phyloP scores from a whole-genome alignment of 2,113 vertebrate genomes.

The Electrona antarctica region DNA sequence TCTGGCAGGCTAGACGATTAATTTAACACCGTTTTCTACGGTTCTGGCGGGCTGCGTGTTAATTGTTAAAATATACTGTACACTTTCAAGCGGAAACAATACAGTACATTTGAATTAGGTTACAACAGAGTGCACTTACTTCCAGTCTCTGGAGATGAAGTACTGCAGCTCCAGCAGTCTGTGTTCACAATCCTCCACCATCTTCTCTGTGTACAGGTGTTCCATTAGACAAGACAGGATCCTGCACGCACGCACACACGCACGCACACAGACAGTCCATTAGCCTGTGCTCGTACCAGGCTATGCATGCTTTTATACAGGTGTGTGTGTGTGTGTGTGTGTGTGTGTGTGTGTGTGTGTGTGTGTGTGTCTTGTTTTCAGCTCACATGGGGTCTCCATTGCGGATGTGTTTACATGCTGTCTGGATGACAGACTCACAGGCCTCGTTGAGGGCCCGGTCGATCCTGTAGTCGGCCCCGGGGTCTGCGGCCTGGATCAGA shows the following conservation, averaged over 20 bases:
- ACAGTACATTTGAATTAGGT: too few species aligned
- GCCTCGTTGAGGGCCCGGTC: conserved; percentile 95
- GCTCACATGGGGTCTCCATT: conserved; percentile 97
- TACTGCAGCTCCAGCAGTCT: conserved; percentile 89
- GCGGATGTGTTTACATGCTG: conserved; percentile 96
- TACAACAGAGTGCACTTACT: conserved; percentile 78
- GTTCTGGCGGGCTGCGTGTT: too few species aligned
- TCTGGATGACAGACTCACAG: conserved; percentile 97
- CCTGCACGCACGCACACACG: conserved; percentile 72
- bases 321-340: conserved; percentile 28
- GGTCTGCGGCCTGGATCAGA: conserved; percentile 93
- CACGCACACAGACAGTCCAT: background rate
- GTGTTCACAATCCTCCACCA: conserved; percentile 95
- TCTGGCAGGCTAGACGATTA: too few species aligned
- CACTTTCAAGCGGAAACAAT: too few species aligned
- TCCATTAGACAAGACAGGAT: conserved; percentile 98
- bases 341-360: background rate
- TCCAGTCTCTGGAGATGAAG: conserved; percentile 97
- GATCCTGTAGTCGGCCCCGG: conserved; percentile 94
- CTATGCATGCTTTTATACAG: too few species aligned
- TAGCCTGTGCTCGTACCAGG: background rate
- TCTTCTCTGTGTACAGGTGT: conserved; percentile 96
- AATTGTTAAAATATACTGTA: too few species aligned
- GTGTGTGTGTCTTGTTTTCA: background rate
- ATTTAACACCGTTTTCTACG: too few species aligned